Conservation (phyloP, 2,797 vertebrate species). For the Neosilurus hyrtlii region DNA sequence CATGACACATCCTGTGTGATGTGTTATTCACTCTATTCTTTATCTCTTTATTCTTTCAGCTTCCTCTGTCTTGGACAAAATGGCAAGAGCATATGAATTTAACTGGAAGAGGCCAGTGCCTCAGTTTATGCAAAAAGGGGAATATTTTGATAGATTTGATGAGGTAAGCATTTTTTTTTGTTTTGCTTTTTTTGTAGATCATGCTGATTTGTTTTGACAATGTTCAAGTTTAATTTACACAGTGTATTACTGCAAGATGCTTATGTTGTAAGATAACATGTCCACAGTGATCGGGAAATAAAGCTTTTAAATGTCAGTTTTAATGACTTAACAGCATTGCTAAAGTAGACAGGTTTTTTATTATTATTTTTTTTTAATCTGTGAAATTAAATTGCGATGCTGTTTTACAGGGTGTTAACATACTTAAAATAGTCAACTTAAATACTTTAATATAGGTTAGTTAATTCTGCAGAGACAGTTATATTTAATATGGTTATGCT, state of each 20-base stretch:
- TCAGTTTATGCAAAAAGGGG: constrained; percentile 91
- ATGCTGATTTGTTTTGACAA: neutral
- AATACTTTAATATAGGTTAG: neutral
- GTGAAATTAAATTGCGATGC: neutral
- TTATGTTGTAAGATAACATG: neutral
- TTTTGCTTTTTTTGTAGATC: neutral
- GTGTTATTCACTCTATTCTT: constrained; percentile 1
- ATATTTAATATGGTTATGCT: neutral
- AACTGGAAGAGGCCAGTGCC: constrained; percentile 95
- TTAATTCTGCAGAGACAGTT: constrained; percentile 4
- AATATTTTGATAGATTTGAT: constrained; percentile 93
- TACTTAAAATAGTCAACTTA: neutral
- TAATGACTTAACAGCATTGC: constrained; percentile 1
- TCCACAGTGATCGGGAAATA: neutral
- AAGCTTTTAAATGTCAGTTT: neutral
- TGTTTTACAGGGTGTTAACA: neutral
- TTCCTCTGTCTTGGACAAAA: constrained; percentile 55
- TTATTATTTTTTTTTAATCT: neutral
- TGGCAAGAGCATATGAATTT: constrained; percentile 98
- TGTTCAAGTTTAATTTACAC: neutral
- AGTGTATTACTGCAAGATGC: neutral
- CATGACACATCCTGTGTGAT: constrained; percentile 8
- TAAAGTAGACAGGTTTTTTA: neutral
- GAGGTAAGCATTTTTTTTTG: constrained; percentile 80
- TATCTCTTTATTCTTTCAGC: neutral